phyloP scores from a whole-genome alignment of 2,113 vertebrate genomes.

The Elanus axillaris region DNA sequence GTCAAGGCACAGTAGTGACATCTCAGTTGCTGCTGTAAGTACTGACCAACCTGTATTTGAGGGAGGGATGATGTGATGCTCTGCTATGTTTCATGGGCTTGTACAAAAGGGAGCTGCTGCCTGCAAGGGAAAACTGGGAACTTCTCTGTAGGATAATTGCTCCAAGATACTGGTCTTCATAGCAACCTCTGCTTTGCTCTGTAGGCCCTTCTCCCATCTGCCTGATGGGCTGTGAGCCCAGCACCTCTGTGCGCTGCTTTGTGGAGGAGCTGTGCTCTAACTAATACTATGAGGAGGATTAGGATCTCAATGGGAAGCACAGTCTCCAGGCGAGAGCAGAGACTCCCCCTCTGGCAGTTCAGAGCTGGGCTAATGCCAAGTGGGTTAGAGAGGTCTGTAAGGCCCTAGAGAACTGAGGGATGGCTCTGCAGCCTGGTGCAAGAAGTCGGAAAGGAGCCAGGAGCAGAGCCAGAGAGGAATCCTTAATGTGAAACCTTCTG shows the following conservation, averaged over 20 bases:
- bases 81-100: not conserved
- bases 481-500: not conserved
- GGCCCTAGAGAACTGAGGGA: not conserved
- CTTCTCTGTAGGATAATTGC: not conserved
- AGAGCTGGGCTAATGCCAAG: conserved; percentile 17
- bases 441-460: conserved; percentile 16
- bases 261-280: not conserved
- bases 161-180: not conserved
- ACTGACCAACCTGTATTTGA: not conserved
- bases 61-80: not conserved
- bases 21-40: not conserved
- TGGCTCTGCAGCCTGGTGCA: not conserved
- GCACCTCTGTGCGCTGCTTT: not conserved
- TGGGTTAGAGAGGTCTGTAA: conserved; percentile 25
- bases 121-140: not conserved
- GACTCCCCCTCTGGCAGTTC: not conserved
- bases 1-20: fast-evolving
- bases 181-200: not conserved
- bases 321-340: not conserved
- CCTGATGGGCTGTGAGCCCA: not conserved
- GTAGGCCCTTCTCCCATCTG: not conserved
- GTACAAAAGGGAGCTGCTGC: not conserved
- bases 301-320: not conserved
- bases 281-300: not conserved
- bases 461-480: not conserved